phyloP scores from a whole-genome alignment of 2,888 invertebrate genomes.

The Lasiommata megera region DNA sequence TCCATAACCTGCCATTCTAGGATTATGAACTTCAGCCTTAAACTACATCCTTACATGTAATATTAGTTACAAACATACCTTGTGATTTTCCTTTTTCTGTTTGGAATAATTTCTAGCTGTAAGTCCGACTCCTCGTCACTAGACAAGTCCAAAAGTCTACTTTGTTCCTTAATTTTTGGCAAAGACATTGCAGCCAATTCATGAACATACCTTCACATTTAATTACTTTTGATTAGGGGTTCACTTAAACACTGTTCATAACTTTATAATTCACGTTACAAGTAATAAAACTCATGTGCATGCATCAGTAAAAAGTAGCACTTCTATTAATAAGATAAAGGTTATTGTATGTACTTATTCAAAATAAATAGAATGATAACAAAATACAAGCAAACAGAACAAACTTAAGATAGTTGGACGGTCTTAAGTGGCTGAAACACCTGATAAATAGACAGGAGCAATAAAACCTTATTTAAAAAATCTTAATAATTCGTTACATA shows the following conservation, averaged over 20 bases:
- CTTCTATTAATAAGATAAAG: background rate
- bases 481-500: background rate
- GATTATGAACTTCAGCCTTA: background rate
- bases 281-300: no score
- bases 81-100: conserved; percentile 79
- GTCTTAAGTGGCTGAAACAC: no score
- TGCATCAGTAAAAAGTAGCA: background rate
- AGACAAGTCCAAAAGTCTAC: conserved; percentile 83
- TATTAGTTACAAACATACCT: conserved; percentile 64
- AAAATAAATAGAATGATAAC: conserved; percentile 1
- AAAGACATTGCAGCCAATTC: conserved; percentile 58
- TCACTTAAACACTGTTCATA: background rate
- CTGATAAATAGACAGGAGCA: background rate
- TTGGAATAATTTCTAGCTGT: conserved; percentile 81
- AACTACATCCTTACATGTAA: no score
- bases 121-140: conserved; percentile 83
- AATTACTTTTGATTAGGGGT: background rate
- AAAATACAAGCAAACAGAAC: background rate
- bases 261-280: background rate
- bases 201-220: conserved; percentile 54
- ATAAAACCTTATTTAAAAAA: background rate
- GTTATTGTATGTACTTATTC: background rate
- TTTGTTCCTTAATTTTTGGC: conserved; percentile 82
- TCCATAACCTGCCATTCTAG: no score
- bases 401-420: background rate